Evolutionary conservation across 2,113 vertebrate genomes (phyloP).

Genomic region (Typhlomys cinereus): DNA sequence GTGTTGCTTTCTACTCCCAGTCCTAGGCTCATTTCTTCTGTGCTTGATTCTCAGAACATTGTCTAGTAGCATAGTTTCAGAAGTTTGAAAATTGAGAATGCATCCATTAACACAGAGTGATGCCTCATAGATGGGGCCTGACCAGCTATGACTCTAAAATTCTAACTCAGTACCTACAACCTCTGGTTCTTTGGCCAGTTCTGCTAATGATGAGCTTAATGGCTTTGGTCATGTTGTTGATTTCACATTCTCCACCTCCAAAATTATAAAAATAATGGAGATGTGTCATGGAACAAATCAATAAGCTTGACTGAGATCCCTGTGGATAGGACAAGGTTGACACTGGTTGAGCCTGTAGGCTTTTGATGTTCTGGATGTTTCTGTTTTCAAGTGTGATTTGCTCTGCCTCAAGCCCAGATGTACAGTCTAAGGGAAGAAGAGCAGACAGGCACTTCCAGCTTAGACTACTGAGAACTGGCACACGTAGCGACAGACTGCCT

Average conservation of each 20-base stretch:
- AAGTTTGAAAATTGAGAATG: slow-evolving; percentile 22
- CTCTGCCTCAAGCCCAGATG: slow-evolving; percentile 37
- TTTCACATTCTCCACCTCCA: slow-evolving; percentile 16
- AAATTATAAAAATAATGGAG: slow-evolving; percentile 50
- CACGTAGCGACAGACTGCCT: background rate
- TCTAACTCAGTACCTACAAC: background rate
- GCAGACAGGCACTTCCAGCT: background rate
- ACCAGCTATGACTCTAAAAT: background rate
- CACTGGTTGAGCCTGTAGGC: background rate
- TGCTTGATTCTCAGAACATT: slow-evolving; percentile 47
- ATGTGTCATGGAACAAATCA: slow-evolving; percentile 26
- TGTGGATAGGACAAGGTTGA: background rate
- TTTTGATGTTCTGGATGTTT: slow-evolving; percentile 53
- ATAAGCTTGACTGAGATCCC: slow-evolving; percentile 48
- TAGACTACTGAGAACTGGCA: background rate
- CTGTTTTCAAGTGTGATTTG: slow-evolving; percentile 50
- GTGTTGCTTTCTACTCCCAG: background rate
- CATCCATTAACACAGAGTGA: slow-evolving; percentile 19
- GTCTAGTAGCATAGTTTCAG: background rate
- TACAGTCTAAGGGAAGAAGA: slow-evolving; percentile 13
- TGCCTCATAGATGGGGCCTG: background rate
- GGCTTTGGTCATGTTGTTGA: slow-evolving; percentile 36
- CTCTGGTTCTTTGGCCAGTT: slow-evolving; percentile 1
- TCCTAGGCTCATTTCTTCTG: background rate
- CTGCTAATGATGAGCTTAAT: slow-evolving; percentile 13